Evolutionary conservation across 2,113 vertebrate genomes (phyloP).

Genomic region (Nothobranchius kuhntae): DNA sequence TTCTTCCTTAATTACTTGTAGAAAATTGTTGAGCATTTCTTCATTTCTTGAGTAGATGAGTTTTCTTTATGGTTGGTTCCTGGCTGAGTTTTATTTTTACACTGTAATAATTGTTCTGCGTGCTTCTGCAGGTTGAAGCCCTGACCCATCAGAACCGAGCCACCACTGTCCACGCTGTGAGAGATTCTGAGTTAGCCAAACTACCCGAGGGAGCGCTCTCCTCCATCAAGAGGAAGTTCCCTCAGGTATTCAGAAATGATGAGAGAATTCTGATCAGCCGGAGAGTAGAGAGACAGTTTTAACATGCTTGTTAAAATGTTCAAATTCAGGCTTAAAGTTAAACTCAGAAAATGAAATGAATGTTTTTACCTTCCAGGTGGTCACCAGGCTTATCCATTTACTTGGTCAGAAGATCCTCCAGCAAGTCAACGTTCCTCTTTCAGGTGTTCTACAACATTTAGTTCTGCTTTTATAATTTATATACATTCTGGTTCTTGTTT

Average conservation of each 20-base stretch:
- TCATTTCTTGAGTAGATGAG: no score
- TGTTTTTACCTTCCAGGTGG: conserved; percentile 79
- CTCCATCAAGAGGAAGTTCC: conserved; percentile 94
- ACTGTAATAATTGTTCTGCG: neutral
- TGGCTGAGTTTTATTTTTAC: no score
- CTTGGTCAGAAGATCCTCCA: conserved; percentile 94
- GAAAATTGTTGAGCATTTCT: no score
- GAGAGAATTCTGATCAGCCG: neutral
- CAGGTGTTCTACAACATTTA: conserved; percentile 72
- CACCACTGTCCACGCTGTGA: conserved; percentile 92
- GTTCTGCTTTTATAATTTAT: neutral
- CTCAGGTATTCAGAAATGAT: conserved; percentile 82
- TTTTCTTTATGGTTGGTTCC: no score
- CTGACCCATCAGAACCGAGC: conserved; percentile 91
- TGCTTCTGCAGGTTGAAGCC: conserved; percentile 85
- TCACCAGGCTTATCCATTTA: conserved; percentile 93
- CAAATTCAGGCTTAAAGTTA: no score
- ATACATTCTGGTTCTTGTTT: neutral
- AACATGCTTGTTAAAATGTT: no score
- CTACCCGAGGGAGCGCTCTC: conserved; percentile 91
- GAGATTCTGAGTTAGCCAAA: conserved; percentile 95
- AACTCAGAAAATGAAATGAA: no score
- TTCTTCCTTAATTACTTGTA: no score
- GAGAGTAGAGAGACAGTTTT: no score
- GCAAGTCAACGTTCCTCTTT: conserved; percentile 84